Evolutionary conservation across 2,113 vertebrate species (phyloP).

Genomic region (Misgurnus mizolepis): DNA sequence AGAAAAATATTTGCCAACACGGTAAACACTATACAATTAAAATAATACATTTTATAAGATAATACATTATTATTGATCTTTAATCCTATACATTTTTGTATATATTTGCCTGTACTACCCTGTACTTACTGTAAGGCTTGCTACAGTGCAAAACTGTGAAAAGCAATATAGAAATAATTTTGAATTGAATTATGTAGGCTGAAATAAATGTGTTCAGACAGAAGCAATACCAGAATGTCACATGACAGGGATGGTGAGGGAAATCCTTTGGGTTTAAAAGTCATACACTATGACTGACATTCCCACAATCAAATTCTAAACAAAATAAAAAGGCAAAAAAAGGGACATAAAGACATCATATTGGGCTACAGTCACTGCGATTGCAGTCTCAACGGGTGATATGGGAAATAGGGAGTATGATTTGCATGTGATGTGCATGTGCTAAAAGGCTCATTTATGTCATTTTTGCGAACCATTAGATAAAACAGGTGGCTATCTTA

Average conservation of each 20-base stretch:
- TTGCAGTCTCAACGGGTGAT: background rate
- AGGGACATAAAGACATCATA: background rate
- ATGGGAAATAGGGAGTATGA: conserved; percentile 51
- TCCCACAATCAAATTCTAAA: background rate
- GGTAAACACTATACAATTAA: too few species aligned
- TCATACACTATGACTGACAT: background rate
- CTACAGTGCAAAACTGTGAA: too few species aligned
- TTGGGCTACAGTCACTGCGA: background rate
- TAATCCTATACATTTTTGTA: too few species aligned
- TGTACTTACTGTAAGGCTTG: too few species aligned
- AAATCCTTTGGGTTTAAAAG: conserved; percentile 55
- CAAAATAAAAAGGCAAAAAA: background rate
- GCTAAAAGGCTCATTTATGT: conserved; percentile 33
- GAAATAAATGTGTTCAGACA: conserved; percentile 62
- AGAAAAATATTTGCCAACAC: too few species aligned
- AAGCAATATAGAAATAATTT: too few species aligned
- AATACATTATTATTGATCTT: too few species aligned
- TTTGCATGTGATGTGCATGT: conserved; percentile 47
- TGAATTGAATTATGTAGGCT: background rate
- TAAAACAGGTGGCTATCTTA: conserved; percentile 61
- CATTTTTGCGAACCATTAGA: conserved; percentile 56
- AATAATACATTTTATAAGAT: too few species aligned
- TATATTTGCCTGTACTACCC: too few species aligned
- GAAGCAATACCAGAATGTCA: conserved; percentile 66
- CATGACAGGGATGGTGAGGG: conserved; percentile 63